Percentiles rank a stretch among this genome's conserved stretches.
These are phyloP conservation scores for Acronicta alni DNA, from an alignment of 2,888 invertebrate genomes.

Conservation along the genomic window DNA sequence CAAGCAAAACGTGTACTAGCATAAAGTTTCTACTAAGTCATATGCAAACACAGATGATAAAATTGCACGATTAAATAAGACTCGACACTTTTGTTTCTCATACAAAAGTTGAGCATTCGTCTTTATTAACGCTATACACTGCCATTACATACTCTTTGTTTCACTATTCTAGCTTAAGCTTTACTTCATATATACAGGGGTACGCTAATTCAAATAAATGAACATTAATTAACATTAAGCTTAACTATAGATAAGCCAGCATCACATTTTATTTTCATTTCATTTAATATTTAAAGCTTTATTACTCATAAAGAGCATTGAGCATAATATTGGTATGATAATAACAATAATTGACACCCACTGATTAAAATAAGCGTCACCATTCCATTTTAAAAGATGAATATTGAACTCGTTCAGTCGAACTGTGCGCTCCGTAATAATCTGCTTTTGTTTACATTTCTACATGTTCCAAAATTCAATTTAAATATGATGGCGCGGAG, in stretches of 20 bases:
- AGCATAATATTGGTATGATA: constrained; percentile 14
- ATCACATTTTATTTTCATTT: constrained; percentile 36
- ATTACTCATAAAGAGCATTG: constrained; percentile 8
- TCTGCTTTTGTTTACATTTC: constrained; percentile 78
- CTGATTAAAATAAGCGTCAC: constrained; percentile 58
- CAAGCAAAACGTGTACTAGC: constrained; percentile 27
- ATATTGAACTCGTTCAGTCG: constrained; percentile 66
- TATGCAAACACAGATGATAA: constrained; percentile 31
- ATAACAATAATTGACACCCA: constrained; percentile 28
- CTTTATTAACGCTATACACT: constrained; percentile 24
- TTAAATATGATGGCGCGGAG: constrained; percentile 85
- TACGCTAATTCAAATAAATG: constrained; percentile 35
- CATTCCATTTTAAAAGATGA: constrained; percentile 67
- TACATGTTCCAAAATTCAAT: constrained; percentile 84
- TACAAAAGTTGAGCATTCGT: constrained; percentile 27
- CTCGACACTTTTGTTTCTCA: constrained; percentile 38
- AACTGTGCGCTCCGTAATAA: constrained; percentile 69
- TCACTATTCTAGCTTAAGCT: constrained; percentile 27
- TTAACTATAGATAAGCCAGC: constrained; percentile 30
- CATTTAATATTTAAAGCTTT: constrained; percentile 13
- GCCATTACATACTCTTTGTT: constrained; percentile 37
- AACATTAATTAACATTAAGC: constrained; percentile 38
- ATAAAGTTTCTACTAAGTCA: constrained; percentile 33
- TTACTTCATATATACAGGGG: constrained; percentile 15
- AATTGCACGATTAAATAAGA: constrained; percentile 40